Conservation (phyloP, 2,888 invertebrate species). For the Caenorhabditis afra region DNA sequence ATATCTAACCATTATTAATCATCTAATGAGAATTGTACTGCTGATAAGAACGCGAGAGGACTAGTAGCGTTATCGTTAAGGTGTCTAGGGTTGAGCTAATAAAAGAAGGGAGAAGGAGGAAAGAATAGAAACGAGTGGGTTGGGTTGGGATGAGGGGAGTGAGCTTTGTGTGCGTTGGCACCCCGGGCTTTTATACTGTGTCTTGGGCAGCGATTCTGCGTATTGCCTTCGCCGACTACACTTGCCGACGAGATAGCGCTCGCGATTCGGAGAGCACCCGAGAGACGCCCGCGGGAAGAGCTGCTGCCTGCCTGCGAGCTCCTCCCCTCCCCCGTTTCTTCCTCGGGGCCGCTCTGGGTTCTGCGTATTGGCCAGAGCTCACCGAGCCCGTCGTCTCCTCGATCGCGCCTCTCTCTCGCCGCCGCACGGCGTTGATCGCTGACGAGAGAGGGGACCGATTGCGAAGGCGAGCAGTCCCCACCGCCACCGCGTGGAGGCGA, state of each 20-base stretch:
- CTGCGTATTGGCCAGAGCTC: conserved; percentile 57
- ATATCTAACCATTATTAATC: no score
- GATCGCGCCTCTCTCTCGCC: conserved; percentile 17
- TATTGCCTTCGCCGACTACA: conserved; percentile 54
- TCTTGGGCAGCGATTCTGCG: conserved; percentile 51
- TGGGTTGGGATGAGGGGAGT: no score
- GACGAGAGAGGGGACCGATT: conserved; percentile 25
- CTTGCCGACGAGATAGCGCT: conserved; percentile 19
- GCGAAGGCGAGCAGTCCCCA: conserved; percentile 41
- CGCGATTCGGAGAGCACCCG: background rate
- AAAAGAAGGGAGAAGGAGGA: background rate
- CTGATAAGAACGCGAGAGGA: no score
- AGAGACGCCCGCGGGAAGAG: conserved; percentile 32
- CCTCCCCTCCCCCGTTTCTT: conserved; percentile 42
- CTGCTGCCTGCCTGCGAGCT: no score
- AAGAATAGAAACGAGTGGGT: conserved; percentile 7
- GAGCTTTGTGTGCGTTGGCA: conserved; percentile 37
- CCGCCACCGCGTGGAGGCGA: no score
- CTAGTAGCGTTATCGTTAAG: background rate
- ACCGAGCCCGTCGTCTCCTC: conserved; percentile 32
- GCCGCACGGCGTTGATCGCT: no score
- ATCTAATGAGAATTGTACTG: no score
- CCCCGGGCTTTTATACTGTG: conserved; percentile 53
- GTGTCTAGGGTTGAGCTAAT: background rate
- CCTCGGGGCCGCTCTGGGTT: conserved; percentile 34